phyloP scores from a whole-genome alignment of 2,888 invertebrate genomes.

The Cerastoderma edule region DNA sequence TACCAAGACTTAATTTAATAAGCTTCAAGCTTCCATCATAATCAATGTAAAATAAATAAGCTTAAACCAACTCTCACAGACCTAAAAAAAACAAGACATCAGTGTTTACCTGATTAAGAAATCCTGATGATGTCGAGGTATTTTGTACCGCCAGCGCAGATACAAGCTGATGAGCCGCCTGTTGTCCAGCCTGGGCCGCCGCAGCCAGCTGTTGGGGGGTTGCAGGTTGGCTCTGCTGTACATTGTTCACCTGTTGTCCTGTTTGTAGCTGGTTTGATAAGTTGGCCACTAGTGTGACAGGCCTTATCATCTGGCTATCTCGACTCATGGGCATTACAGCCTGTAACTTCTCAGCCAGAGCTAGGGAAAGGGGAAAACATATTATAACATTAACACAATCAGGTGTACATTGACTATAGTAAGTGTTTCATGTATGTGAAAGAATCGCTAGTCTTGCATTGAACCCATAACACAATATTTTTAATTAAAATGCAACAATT shows the following conservation, averaged over 20 bases:
- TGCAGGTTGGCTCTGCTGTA: slow-evolving; percentile 38
- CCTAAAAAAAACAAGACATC: neutral
- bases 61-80: too few species aligned
- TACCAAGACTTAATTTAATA: too few species aligned
- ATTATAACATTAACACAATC: too few species aligned
- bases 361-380: slow-evolving; percentile 21
- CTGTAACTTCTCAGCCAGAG: slow-evolving; percentile 65
- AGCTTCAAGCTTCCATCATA: too few species aligned
- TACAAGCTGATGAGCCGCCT: slow-evolving; percentile 56
- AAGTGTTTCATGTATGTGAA: too few species aligned
- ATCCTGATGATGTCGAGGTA: slow-evolving; percentile 41
- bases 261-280: slow-evolving; percentile 41
- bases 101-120: slow-evolving; percentile 48
- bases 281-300: slow-evolving; percentile 65
- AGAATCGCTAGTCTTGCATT: too few species aligned
- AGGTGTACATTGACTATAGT: too few species aligned
- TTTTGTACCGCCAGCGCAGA: slow-evolving; percentile 59
- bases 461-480: too few species aligned
- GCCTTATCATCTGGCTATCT: slow-evolving; percentile 58
- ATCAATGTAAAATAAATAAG: too few species aligned
- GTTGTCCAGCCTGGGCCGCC: slow-evolving; percentile 61
- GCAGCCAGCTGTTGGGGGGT: slow-evolving; percentile 58
- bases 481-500: too few species aligned
- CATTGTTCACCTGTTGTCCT: slow-evolving; percentile 27
- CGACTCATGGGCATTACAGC: slow-evolving; percentile 61